Conservation (phyloP, 2,888 invertebrate species). For the Netelia virgata region DNA sequence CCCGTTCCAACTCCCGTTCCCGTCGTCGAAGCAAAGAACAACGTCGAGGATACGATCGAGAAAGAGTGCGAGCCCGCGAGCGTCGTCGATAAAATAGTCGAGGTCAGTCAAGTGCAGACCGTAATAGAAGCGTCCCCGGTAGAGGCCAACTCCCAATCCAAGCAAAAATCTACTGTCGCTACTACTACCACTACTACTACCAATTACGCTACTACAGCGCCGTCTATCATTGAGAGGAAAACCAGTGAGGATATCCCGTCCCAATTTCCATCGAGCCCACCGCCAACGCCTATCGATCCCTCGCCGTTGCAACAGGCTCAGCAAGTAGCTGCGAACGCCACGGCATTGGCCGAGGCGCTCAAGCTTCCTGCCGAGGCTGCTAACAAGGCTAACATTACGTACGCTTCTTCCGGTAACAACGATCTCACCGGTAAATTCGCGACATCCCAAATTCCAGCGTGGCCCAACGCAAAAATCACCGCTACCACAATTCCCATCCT, state of each 20-base stretch:
- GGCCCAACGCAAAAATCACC: slow-evolving; percentile 31
- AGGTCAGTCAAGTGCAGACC: slow-evolving; percentile 83
- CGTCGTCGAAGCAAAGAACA: slow-evolving; percentile 75
- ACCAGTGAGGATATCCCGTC: slow-evolving; percentile 84
- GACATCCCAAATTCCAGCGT: slow-evolving; percentile 17
- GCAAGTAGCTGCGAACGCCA: slow-evolving; percentile 80
- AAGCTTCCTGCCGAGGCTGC: slow-evolving; percentile 80
- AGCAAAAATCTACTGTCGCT: slow-evolving; percentile 76
- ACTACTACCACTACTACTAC: slow-evolving; percentile 59
- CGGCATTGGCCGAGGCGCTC: slow-evolving; percentile 81
- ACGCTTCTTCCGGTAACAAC: slow-evolving; percentile 38
- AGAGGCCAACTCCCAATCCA: slow-evolving; percentile 78
- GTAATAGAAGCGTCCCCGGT: slow-evolving; percentile 73
- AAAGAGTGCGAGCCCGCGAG: slow-evolving; percentile 74
- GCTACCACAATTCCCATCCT: neutral
- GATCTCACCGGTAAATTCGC: slow-evolving; percentile 16
- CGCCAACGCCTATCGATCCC: slow-evolving; percentile 83
- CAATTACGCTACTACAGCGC: slow-evolving; percentile 72
- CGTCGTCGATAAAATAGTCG: slow-evolving; percentile 81
- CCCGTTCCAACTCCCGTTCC: slow-evolving; percentile 77
- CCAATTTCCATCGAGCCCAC: slow-evolving; percentile 83
- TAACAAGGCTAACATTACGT: slow-evolving; percentile 58
- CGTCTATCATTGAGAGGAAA: slow-evolving; percentile 85
- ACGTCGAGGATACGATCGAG: slow-evolving; percentile 62
- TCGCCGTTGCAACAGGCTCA: slow-evolving; percentile 83